These are phyloP conservation scores for Hoplodrina blanda DNA, from an alignment of 2,888 invertebrate species.

Conservation along the genomic window DNA sequence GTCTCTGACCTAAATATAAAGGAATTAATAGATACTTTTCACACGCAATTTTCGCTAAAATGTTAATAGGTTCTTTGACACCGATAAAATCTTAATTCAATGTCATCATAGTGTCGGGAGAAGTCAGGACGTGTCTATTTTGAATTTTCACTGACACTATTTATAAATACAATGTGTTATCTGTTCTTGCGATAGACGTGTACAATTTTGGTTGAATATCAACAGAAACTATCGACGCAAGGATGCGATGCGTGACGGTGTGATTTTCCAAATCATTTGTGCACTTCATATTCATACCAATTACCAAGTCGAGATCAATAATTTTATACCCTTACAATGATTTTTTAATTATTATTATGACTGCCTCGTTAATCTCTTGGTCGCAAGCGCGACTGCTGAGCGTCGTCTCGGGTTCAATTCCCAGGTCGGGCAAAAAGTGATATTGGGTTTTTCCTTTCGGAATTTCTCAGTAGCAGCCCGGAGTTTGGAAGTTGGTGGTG, in stretches of 20 bases:
- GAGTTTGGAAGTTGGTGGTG: too few species aligned
- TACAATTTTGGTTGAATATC: conserved; percentile 27
- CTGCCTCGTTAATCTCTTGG: too few species aligned
- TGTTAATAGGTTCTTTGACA: conserved; percentile 87
- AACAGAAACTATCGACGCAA: not conserved
- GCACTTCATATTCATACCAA: too few species aligned
- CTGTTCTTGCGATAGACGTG: conserved; percentile 27
- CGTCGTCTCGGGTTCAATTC: too few species aligned
- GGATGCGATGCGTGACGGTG: not conserved
- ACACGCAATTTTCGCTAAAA: conserved; percentile 69
- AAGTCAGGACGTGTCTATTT: conserved; percentile 65
- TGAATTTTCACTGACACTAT: conserved; percentile 46
- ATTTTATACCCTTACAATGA: too few species aligned
- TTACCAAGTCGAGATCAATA: too few species aligned
- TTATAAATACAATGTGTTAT: conserved; percentile 45
- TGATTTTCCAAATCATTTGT: too few species aligned
- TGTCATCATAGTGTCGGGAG: conserved; percentile 72
- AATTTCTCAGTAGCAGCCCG: too few species aligned
- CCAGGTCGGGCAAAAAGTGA: too few species aligned
- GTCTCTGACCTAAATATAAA: conserved; percentile 55
- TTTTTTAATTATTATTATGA: too few species aligned
- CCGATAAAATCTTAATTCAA: conserved; percentile 79
- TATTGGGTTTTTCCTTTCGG: too few species aligned
- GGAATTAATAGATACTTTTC: conserved; percentile 55
- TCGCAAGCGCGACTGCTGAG: too few species aligned